Evolutionary conservation across 2,113 vertebrate species (phyloP).

Genomic region (Zosterops borbonicus): DNA sequence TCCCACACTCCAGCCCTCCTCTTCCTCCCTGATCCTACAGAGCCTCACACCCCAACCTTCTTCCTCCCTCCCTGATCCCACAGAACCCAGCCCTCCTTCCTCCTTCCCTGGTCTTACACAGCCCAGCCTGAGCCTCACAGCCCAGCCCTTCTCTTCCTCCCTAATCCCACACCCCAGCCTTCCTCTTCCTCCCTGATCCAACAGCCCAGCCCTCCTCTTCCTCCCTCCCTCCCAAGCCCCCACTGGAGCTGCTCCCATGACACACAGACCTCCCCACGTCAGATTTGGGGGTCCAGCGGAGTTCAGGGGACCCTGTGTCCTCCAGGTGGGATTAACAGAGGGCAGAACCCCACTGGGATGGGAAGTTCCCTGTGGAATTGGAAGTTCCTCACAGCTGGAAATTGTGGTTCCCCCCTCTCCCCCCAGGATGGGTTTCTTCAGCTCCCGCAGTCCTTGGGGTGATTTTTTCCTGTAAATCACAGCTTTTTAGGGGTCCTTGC

Average conservation of each 20-base stretch:
- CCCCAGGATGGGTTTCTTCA: rapidly evolving
- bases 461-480: not conserved
- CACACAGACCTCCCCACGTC: not conserved
- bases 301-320: not conserved
- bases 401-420: rapidly evolving
- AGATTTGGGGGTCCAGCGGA: rapidly evolving
- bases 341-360: not conserved
- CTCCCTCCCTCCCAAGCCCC: not conserved
- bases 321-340: not conserved
- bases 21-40: not conserved
- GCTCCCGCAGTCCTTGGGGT: not conserved
- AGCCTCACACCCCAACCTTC: too few relatives aligned
- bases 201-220: not conserved
- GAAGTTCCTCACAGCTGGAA: not conserved
- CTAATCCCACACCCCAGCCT: not conserved
- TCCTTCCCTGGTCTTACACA: not conserved
- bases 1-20: not conserved
- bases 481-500: not conserved
- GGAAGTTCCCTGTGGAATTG: not conserved
- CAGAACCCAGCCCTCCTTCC: not conserved
- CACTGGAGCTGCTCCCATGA: not conserved
- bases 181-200: not conserved
- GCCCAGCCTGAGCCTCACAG: not conserved
- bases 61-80: not conserved
- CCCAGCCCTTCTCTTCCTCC: not conserved